Percentiles rank a stretch among this genome's conserved stretches.
phyloP scores from a whole-genome alignment of 2,113 vertebrate species.

The Hemiprocne comata region DNA sequence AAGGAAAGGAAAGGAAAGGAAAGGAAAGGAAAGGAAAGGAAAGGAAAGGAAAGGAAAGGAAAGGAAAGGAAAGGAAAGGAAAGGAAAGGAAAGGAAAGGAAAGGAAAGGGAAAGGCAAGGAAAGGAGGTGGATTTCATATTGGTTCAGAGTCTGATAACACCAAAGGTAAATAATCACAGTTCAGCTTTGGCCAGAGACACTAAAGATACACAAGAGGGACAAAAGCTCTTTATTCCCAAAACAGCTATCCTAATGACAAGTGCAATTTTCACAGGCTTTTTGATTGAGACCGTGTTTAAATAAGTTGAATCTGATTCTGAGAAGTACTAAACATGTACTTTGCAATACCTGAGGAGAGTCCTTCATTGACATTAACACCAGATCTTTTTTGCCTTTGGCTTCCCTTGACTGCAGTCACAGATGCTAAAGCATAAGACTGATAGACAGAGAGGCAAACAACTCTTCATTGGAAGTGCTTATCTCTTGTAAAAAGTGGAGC shows the following conservation, averaged over 20 bases:
- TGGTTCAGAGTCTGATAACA: background rate
- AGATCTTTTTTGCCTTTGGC: background rate
- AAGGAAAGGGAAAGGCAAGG: too few relatives aligned
- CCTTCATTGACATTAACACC: background rate
- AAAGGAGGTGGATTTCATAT: background rate
- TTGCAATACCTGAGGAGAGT: background rate
- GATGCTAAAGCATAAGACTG: background rate
- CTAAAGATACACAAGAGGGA: background rate
- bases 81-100: too few relatives aligned
- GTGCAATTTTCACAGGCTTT: background rate
- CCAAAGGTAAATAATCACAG: background rate
- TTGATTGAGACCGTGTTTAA: background rate
- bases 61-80: too few relatives aligned
- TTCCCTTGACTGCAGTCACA: background rate
- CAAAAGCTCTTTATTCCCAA: background rate
- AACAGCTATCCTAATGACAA: background rate
- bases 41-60: too few relatives aligned
- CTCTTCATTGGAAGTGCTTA: background rate
- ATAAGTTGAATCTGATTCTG: background rate
- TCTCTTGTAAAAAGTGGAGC: background rate
- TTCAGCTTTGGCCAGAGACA: background rate
- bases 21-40: too few relatives aligned
- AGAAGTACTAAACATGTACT: background rate
- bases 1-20: too few relatives aligned
- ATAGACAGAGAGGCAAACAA: background rate